Conservation (phyloP, 2,797 vertebrate genomes). For the Parauchenoglanis ngamensis region DNA sequence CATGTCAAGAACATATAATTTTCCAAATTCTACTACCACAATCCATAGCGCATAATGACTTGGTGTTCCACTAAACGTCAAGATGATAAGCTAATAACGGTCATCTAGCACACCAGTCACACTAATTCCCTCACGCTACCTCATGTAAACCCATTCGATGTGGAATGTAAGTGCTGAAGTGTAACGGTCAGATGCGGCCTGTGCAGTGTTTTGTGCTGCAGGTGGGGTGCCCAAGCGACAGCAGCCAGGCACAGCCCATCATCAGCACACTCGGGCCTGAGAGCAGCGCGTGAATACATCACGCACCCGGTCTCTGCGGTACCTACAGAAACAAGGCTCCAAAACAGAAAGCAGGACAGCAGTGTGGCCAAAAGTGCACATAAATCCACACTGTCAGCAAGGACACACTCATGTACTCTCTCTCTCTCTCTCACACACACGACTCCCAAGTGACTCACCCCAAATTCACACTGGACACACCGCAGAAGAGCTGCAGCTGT, state of each 20-base stretch:
- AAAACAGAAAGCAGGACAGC: conserved; percentile 70
- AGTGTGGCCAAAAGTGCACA: conserved; percentile 47
- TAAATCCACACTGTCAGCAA: conserved; percentile 29
- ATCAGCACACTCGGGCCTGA: conserved; percentile 80
- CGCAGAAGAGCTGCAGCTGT: background rate
- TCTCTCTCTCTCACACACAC: conserved; percentile 17
- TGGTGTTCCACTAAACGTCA: background rate
- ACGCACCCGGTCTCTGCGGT: conserved; percentile 57
- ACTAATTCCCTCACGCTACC: background rate
- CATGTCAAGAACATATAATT: background rate
- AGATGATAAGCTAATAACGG: background rate
- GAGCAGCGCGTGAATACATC: conserved; percentile 60
- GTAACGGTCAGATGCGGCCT: conserved; percentile 13
- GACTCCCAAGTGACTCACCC: background rate
- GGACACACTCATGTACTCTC: conserved; percentile 60
- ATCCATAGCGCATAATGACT: background rate
- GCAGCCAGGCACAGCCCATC: conserved; percentile 94
- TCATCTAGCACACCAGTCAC: background rate
- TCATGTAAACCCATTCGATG: background rate
- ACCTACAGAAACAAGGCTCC: conserved; percentile 71
- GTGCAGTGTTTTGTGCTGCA: conserved; percentile 79
- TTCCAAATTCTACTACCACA: background rate
- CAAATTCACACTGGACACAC: background rate
- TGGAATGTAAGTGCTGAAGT: background rate
- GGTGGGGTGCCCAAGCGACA: conserved; percentile 95